Base-by-base conservation (phyloP, 2,113 vertebrate species). In the Elaphurus davidianus region DNA sequence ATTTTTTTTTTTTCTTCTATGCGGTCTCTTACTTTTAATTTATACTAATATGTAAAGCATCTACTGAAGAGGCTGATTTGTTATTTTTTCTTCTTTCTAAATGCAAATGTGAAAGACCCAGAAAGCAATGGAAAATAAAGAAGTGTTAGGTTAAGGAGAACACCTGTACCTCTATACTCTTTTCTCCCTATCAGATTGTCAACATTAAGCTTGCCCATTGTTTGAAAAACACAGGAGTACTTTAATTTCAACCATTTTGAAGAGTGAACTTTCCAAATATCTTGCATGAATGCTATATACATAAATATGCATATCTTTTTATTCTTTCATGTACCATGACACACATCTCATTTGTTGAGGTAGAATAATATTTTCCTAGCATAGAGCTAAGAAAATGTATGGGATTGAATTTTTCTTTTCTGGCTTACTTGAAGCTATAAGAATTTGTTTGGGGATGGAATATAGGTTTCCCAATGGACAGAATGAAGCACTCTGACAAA, bases 1-100 rank as follows among this genome's bases (percentile, higher is more conserved):
- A 52, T 87, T 91, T 87, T 76, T 40, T 40, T 83, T 92, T 71
- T 71, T 36, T 67, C 15, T 57, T 93, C 64, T 40, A 27, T 27
- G 6, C 1, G 45, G 19, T 55, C 47, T 93, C 45, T 97, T 94
- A 76, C 17, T 84, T 74, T 92, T 93, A 96, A 97, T 95, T 97
- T 94, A 96, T 97, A 62, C 43, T 71, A 95, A 97, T 94, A 79
- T 90, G 52, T 87, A 97, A 97, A 94, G 13, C 19, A 78, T 94
- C 62, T 67, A 74, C 28, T 84, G 30, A 94, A 93, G 82, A 90
- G 84, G 19, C 14, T 91, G 19, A 45, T 43, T 81, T 90, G 55
- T 81, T 84, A 43, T 57, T 91, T 84, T 52, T 71, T 23, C 36
- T 94, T 95, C 67, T 97, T 21, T 96, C 36, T 97, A 95, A 96